Evolutionary conservation across 2,113 vertebrate species (phyloP).

Genomic region (Anolis sagrei): DNA sequence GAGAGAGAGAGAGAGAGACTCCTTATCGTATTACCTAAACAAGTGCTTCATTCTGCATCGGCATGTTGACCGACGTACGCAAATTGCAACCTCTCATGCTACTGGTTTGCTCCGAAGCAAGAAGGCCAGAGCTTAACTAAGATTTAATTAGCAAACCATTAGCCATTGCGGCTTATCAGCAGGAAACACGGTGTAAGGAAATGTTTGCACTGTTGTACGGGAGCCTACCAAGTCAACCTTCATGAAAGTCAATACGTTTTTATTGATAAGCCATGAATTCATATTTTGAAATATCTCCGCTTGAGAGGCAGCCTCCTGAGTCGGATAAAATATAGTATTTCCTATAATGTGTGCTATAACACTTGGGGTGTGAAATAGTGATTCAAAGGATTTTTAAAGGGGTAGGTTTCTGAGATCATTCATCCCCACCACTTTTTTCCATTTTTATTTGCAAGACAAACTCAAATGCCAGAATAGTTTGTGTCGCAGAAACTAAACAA

Average conservation of each 20-base stretch:
- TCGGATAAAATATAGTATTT: slow-evolving; percentile 38
- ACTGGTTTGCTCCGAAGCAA: slow-evolving; percentile 68
- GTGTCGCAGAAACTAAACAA: background rate
- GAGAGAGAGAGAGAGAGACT: slow-evolving; percentile 31
- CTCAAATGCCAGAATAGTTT: background rate
- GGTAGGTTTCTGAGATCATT: background rate
- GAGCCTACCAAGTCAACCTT: slow-evolving; percentile 57
- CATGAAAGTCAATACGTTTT: slow-evolving; percentile 72
- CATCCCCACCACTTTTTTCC: background rate
- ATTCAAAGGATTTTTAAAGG: background rate
- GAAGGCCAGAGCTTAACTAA: slow-evolving; percentile 77
- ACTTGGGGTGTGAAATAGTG: slow-evolving; percentile 55
- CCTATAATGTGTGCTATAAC: slow-evolving; percentile 15
- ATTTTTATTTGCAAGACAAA: background rate
- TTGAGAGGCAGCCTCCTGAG: slow-evolving; percentile 38
- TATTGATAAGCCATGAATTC: slow-evolving; percentile 73
- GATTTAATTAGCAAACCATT: slow-evolving; percentile 78
- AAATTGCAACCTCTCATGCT: slow-evolving; percentile 68
- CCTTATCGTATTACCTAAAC: slow-evolving; percentile 74
- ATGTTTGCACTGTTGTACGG: slow-evolving; percentile 66
- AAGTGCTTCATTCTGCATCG: slow-evolving; percentile 62
- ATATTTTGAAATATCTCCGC: slow-evolving; percentile 58
- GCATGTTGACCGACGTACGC: slow-evolving; percentile 65
- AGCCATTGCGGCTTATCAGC: slow-evolving; percentile 74
- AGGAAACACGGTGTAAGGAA: slow-evolving; percentile 70